Percentiles rank a stretch among this genome's conserved stretches.
Evolutionary conservation across 1,140 invertebrate genomes (phyloP).

Genomic region (Megathymus violae): DNA sequence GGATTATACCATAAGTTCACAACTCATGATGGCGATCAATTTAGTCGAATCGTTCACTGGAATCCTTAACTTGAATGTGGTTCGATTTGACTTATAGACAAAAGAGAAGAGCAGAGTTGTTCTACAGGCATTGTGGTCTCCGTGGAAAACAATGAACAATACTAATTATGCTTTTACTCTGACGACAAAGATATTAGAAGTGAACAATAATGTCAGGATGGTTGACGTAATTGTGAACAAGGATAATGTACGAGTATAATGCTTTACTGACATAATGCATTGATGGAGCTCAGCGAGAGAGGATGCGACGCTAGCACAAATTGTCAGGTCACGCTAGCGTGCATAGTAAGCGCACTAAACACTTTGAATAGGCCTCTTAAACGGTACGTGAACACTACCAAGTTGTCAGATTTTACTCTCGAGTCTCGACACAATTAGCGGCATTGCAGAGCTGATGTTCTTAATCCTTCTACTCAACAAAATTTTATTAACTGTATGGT

Average conservation of each 20-base stretch:
- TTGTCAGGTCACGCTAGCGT: constrained; percentile 33
- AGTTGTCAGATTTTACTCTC: constrained; percentile 26
- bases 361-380: constrained; percentile 34
- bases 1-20: too few relatives aligned
- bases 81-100: too few relatives aligned
- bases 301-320: constrained; percentile 25
- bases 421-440: constrained; percentile 11
- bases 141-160: constrained; percentile 9
- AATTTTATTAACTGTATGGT: background rate
- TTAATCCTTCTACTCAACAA: constrained; percentile 14
- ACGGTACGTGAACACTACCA: constrained; percentile 32
- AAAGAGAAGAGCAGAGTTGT: too few relatives aligned
- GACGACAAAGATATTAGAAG: constrained; percentile 5
- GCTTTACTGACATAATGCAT: constrained; percentile 25
- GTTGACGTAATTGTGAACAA: constrained; percentile 19
- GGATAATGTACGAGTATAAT: background rate
- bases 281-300: constrained; percentile 29
- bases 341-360: constrained; percentile 32
- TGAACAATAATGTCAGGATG: constrained; percentile 8
- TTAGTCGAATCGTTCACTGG: too few relatives aligned
- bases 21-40: too few relatives aligned
- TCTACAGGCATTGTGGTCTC: too few relatives aligned
- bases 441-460: background rate
- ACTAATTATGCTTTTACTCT: constrained; percentile 12
- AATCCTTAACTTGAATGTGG: too few relatives aligned